Base-by-base conservation (phyloP, 2,113 vertebrate species). In the Caranx melampygus region DNA sequence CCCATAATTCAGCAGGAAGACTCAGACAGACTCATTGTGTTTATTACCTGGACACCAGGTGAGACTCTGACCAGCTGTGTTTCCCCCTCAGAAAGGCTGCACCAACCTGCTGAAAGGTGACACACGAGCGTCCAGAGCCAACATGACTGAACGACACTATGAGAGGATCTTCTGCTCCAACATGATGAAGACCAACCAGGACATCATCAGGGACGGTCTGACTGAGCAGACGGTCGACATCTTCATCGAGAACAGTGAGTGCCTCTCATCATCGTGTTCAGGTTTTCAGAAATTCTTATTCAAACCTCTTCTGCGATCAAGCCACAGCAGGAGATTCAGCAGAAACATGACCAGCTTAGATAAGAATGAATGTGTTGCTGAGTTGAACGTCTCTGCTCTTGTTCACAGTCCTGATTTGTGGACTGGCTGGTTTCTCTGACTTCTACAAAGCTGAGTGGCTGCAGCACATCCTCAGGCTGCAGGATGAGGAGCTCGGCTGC, bases 211-310 rank as follows among this genome's bases (percentile, higher is more conserved):
- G 9, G 79, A 89, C 0, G 77, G 90, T 3, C 92, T 95, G 0
- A 82, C 85, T 1, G 86, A 88, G 1, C 92, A 92, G 3, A 93
- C 79, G 7, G 90, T 78, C 5, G 96, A 97, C 85, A 91, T 96
- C 92, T 97, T 97, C 91, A 94, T 95, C 3, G 96, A 97, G 78
- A 95, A 96, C 90, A 95, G 95, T 96, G 37, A 91, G 93, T 87
- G 31, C 1, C 6, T 18, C n/a, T 6, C 10, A 42, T 42, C 40
- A 7, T 26, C 26, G 26, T 26, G 26, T 26, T 26, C 26, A 26
- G 26, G 26, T 1, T 26, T 26, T 26, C 26, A 26, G 26, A 26
- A 26, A 26, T 26, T 26, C 26, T 26, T 26, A 26, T 26, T 26
- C 26, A 26, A 26, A 26, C 26, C 26, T 26, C 26, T 26, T 1